A percentile compares a stretch with the other conserved stretches of the same genome.
Evolutionary conservation across 2,888 invertebrate genomes (phyloP).

Genomic region (Luperina testacea): DNA sequence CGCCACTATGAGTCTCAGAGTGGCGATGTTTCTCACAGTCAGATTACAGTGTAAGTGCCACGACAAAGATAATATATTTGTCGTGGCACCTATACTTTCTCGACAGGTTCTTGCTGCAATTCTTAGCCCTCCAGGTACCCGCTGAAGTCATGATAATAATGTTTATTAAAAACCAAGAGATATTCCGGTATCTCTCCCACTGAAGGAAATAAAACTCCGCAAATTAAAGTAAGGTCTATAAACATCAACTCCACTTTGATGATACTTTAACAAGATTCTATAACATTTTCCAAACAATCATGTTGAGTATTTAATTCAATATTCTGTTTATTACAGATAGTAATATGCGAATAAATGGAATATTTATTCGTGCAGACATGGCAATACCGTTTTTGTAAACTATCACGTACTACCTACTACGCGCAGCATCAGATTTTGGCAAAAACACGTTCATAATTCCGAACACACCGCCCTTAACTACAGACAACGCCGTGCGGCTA

Average conservation of each 20-base stretch:
- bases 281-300: conserved; percentile 8
- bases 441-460: conserved; percentile 45
- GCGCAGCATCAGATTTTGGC: conserved; percentile 27
- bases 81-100: background rate
- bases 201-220: conserved; percentile 10
- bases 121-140: background rate
- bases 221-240: conserved; percentile 7
- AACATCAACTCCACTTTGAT: conserved; percentile 42
- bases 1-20: background rate
- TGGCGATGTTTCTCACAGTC: background rate
- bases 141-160: background rate
- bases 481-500: conserved; percentile 25
- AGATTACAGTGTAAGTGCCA: background rate
- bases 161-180: conserved; percentile 1
- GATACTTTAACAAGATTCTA: conserved; percentile 31
- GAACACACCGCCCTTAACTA: conserved; percentile 16
- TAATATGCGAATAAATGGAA: background rate
- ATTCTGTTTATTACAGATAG: background rate
- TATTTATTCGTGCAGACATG: background rate
- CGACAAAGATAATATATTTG: too few species aligned
- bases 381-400: background rate
- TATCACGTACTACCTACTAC: conserved; percentile 7
- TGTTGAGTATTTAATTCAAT: background rate
- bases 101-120: background rate
- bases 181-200: background rate